phyloP scores from a whole-genome alignment of 1,140 invertebrate genomes.

The Gryllus bimaculatus region DNA sequence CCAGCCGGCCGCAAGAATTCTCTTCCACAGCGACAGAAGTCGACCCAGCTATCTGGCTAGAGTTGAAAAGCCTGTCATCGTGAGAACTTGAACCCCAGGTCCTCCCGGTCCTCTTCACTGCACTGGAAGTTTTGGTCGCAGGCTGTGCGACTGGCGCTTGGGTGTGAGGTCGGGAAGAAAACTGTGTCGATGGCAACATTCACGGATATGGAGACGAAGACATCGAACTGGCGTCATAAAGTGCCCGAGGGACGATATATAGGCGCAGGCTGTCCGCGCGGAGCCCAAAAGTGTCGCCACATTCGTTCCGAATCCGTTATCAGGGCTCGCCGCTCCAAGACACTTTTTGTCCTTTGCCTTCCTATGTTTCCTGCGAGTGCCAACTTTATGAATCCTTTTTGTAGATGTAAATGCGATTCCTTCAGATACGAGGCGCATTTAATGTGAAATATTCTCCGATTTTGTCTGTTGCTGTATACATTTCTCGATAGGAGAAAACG shows the following conservation, averaged over 20 bases:
- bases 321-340: neutral
- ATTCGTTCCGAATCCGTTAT: neutral
- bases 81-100: too few species aligned
- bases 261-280: neutral
- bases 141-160: too few species aligned
- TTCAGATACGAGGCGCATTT: neutral
- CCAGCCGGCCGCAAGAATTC: too few species aligned
- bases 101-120: too few species aligned
- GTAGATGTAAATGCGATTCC: neutral
- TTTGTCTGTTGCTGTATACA: neutral
- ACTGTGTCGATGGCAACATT: too few species aligned
- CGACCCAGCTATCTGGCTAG: too few species aligned
- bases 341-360: neutral
- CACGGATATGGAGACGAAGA: too few species aligned
- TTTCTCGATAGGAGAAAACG: too few species aligned
- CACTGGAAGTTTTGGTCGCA: too few species aligned
- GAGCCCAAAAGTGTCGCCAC: neutral
- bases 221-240: neutral
- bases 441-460: neutral
- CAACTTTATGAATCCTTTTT: neutral
- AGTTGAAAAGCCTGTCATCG: too few species aligned
- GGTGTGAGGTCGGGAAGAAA: too few species aligned
- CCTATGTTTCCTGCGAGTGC: neutral
- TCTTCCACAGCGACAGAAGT: too few species aligned
- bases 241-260: neutral